Evolutionary conservation across 2,113 vertebrate genomes (phyloP), one percentile per base, ranked within the genome.

Genomic region (Apeltes quadracus): DNA sequence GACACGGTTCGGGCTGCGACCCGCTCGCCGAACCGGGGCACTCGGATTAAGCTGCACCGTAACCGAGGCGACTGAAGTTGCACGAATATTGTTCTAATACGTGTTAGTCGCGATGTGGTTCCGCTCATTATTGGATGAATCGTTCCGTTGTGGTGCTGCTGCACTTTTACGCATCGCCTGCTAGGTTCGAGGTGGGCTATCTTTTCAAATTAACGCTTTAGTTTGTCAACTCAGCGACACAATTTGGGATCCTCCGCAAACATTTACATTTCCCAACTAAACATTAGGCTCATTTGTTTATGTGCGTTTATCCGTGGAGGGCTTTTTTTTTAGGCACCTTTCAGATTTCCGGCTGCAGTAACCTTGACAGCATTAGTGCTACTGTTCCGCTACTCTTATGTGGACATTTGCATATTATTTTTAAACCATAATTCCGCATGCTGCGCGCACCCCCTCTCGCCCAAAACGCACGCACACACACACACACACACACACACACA

Each of bases 1-100:
- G 76, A 72, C 83, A 61, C 55, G 44, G 72, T 87, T 82, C 65
- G 78, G 83, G 69, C 81, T 81, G 83, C 81, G 51, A 75, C 69
- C n/a, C 72, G 34, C 8, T 55, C 64, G 70, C 22, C 62, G 34
- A 29, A 65, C 57, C 85, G 65, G 82, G 75, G 59, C 78, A 44
- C 70, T 64, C 56, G 84, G 80, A 88, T 58, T 56, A 34, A 56
- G 48, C 75, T 75, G 69, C 71, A 50, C 55, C 57, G 79, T 81
- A 66, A 79, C 63, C 23, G 81, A 87, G 84, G 83, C n/a, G n/a
- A n/a, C n/a, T n/a, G n/a, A n/a, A n/a, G n/a, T n/a, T n/a, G n/a
- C n/a, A n/a, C n/a, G n/a, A n/a, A n/a, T n/a, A n/a, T n/a, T n/a
- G n/a, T n/a, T n/a, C n/a, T n/a, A n/a, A n/a, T n/a, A n/a, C n/a